Evolutionary conservation across 2,113 vertebrate genomes (phyloP).

Genomic region (Pseudorectes ferrugineus): DNA sequence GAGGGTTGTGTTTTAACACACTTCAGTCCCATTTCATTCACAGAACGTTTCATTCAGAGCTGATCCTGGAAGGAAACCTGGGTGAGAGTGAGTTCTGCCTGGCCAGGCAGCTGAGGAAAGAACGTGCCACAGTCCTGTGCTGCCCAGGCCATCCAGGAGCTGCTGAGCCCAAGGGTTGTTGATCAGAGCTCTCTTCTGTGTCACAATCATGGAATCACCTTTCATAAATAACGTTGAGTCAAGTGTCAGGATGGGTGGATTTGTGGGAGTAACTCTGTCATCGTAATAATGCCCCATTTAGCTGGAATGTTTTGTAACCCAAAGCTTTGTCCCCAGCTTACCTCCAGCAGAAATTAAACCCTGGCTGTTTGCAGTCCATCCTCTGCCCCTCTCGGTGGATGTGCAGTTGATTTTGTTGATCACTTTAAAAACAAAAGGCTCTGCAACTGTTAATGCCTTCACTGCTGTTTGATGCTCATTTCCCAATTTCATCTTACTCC

Average conservation of each 20-base stretch:
- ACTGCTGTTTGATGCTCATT: slow-evolving; percentile 7
- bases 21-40: background rate
- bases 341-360: slow-evolving; percentile 6
- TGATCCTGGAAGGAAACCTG: background rate
- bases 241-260: background rate
- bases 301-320: background rate
- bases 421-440: background rate
- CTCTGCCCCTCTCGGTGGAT: background rate
- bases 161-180: background rate
- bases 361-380: background rate
- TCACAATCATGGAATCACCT: background rate
- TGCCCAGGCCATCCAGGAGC: background rate
- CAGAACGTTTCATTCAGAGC: background rate
- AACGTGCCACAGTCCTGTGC: background rate
- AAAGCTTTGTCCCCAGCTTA: background rate
- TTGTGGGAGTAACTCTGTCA: background rate
- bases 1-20: background rate
- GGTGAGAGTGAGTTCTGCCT: background rate
- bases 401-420: background rate
- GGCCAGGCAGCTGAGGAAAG: background rate
- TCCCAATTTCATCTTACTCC: background rate
- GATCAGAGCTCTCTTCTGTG: background rate
- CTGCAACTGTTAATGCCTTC: slow-evolving; percentile 7
- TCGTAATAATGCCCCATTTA: background rate
- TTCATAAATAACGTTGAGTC: background rate